Evolutionary conservation across 2,797 vertebrate genomes (phyloP).

Genomic region (Pangasius macronema): DNA sequence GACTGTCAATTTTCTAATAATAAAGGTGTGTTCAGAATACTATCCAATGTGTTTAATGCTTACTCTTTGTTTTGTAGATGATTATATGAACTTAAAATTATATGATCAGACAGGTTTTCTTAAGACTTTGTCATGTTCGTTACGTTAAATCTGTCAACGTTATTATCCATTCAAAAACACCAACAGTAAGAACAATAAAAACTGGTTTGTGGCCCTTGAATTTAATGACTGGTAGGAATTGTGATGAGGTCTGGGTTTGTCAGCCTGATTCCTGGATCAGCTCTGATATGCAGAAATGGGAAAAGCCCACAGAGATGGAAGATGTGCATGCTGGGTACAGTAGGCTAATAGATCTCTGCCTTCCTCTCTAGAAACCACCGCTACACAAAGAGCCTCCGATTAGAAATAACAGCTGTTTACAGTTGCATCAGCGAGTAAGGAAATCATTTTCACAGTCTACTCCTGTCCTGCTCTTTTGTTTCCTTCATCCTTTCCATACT

Average conservation of each 20-base stretch:
- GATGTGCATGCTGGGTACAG: constrained; percentile 45
- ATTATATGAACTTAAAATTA: not conserved
- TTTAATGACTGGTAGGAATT: not conserved
- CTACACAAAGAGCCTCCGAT: constrained; percentile 78
- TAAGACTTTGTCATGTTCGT: not conserved
- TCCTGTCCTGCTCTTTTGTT: constrained; percentile 33
- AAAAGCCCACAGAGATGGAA: constrained; percentile 37
- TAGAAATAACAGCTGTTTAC: constrained; percentile 80
- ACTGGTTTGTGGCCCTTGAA: constrained; percentile 37
- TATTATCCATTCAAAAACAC: constrained; percentile 10
- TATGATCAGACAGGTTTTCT: not conserved
- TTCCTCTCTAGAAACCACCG: constrained; percentile 73
- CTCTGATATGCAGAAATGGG: constrained; percentile 22
- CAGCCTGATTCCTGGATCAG: constrained; percentile 6
- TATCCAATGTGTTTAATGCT: not conserved
- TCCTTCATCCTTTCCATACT: constrained; percentile 14
- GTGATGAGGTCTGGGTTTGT: constrained; percentile 22
- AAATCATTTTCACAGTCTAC: constrained; percentile 44
- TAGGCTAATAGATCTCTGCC: constrained; percentile 61
- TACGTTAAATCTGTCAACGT: not conserved
- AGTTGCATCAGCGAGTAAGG: constrained; percentile 83
- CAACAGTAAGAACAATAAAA: not conserved
- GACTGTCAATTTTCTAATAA: not conserved
- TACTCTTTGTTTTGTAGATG: not conserved
- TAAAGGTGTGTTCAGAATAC: not conserved